Base-by-base conservation (phyloP, 2,797 vertebrate species). In the Pipistrellus nathusii region DNA sequence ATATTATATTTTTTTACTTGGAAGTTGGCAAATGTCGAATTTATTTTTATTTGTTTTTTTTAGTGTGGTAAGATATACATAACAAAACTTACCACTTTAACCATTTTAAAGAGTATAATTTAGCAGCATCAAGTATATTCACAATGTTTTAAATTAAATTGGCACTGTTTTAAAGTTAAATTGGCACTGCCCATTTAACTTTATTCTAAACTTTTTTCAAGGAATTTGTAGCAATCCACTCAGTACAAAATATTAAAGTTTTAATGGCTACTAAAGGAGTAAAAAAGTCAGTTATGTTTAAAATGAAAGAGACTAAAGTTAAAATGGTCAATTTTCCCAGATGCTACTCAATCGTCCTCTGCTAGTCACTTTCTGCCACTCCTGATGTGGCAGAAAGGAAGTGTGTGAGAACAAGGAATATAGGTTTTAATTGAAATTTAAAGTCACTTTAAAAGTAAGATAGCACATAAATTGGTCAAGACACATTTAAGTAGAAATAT, bases 141-240 rank as follows among this genome's bases (percentile, higher is more conserved):
- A 93, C 57, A 57, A 72, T 46, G 66, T 38, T 76, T n/a, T 73
- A 3, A n/a, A n/a, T n/a, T n/a, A n/a, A n/a, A 38, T 8, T 18
- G 57, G 23, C 27, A 76, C 27, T 66, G 86, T n/a, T n/a, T n/a
- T n/a, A n/a, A n/a, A n/a, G n/a, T n/a, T n/a, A n/a, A n/a, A 38
- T 8, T 18, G 57, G 23, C 27, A 76, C 27, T 66, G 86, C 59
- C 68, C 9, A 84, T 69, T 17, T 73, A 6, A 89, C 35, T 81
- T 82, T 76, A 83, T 91, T 94, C 88, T 80, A 89, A 72, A 84
- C 51, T 32, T 93, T 83, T 84, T 82, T 68, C 12, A 91, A 83
- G 53, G 30, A 87, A 85, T 64, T 59, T 92, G 8, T 44, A 48
- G 68, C 64, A 59, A 73, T 53, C 55, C 20, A 91, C 27, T 86